A percentile compares a stretch with the other conserved stretches of the same genome.
Conservation (phyloP, 1,140 invertebrate species). For the Cydia pomonella region DNA sequence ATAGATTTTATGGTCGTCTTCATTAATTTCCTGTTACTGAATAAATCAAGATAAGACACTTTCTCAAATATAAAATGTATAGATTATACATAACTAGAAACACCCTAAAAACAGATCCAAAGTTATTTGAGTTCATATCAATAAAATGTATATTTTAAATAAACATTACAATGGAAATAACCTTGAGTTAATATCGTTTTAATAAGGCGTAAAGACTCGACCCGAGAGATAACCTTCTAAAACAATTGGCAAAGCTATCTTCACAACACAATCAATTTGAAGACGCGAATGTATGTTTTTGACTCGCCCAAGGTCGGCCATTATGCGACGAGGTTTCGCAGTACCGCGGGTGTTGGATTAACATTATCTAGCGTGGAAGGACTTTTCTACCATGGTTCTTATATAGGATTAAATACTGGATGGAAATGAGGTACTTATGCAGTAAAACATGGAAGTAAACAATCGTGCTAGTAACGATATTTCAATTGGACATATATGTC, state of each 20-base stretch:
- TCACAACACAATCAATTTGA: not conserved
- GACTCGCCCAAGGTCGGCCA: not conserved
- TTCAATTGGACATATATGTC: too few species aligned
- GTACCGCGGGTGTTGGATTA: not conserved
- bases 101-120: not conserved
- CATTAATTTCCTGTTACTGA: not conserved
- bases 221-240: not conserved
- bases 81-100: not conserved
- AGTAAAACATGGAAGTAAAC: too few species aligned
- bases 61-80: not conserved
- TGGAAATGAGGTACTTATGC: too few species aligned
- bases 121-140: too few species aligned
- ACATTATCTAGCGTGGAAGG: not conserved
- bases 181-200: not conserved
- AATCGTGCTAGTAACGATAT: too few species aligned
- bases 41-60: not conserved
- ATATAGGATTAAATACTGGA: too few species aligned
- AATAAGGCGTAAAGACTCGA: not conserved
- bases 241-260: conserved; percentile 9
- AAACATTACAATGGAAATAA: not conserved
- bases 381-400: too few species aligned
- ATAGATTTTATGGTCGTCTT: not conserved
- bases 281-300: conserved; percentile 8
- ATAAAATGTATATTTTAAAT: too few species aligned
- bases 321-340: not conserved